phyloP scores from a whole-genome alignment of 1,140 invertebrate genomes.

The Pseudomyrmex flavicornis region DNA sequence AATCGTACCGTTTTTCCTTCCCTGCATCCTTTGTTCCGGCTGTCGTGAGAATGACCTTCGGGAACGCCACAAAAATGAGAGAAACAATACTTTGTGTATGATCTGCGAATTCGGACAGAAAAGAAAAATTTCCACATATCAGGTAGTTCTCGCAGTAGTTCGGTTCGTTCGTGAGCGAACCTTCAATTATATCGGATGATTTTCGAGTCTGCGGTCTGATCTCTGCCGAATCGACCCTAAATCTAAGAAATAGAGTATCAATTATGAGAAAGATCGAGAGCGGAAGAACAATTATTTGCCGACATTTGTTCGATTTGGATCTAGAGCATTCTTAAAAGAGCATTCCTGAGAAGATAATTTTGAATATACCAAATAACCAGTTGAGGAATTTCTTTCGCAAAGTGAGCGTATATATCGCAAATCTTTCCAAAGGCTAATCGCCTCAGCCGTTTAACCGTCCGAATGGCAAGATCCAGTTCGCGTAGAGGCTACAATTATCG shows the following conservation, averaged over 20 bases:
- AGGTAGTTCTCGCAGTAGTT: constrained; percentile 57
- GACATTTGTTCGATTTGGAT: constrained; percentile 1
- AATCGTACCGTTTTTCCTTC: constrained; percentile 50
- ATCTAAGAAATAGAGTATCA: constrained; percentile 5
- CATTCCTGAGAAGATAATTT: too few species aligned
- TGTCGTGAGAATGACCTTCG: constrained; percentile 56
- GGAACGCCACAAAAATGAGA: constrained; percentile 43
- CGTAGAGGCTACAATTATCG: constrained; percentile 50
- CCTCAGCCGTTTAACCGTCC: background rate
- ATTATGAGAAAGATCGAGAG: background rate
- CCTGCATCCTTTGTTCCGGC: constrained; percentile 6
- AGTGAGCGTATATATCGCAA: too few species aligned
- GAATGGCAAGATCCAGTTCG: constrained; percentile 27
- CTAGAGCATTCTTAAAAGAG: background rate
- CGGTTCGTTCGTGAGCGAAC: constrained; percentile 51
- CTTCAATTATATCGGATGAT: constrained; percentile 72
- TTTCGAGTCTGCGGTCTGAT: constrained; percentile 54
- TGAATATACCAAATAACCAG: background rate
- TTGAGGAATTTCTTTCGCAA: constrained; percentile 3
- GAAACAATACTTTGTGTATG: constrained; percentile 45
- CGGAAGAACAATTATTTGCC: constrained; percentile 1
- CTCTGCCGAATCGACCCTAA: constrained; percentile 1
- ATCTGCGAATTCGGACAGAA: constrained; percentile 33
- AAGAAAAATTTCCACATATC: background rate
- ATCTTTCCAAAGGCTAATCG: background rate